Evolutionary conservation across 2,888 invertebrate genomes (phyloP).

Genomic region (Ganaspis brasiliensis): DNA sequence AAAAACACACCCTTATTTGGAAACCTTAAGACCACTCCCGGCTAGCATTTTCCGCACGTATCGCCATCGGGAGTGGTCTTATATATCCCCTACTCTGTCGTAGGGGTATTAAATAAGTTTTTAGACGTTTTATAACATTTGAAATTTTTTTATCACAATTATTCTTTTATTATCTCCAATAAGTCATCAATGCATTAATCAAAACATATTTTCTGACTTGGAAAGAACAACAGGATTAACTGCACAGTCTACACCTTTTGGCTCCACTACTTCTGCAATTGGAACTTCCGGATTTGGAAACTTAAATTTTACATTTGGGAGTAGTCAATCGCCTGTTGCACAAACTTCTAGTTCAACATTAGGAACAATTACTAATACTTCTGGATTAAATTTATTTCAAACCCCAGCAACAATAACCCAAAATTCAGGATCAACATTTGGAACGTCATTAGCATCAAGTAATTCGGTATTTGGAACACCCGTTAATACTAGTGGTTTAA

Average conservation of each 20-base stretch:
- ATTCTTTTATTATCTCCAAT: no score
- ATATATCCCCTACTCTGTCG: no score
- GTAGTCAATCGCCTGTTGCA: constrained; percentile 60
- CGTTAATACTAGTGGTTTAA: constrained; percentile 61
- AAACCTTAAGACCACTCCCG: no score
- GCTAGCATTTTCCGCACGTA: no score
- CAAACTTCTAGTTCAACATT: constrained; percentile 71
- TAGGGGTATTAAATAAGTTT: no score
- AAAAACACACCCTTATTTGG: no score
- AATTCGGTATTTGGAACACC: constrained; percentile 73
- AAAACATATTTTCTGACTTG: constrained; percentile 33
- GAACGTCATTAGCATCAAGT: constrained; percentile 65
- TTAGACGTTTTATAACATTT: no score
- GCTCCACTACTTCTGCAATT: constrained; percentile 64
- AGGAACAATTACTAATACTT: constrained; percentile 60
- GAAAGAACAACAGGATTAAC: constrained; percentile 61
- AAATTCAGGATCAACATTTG: constrained; percentile 72
- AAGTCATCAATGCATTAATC: not conserved
- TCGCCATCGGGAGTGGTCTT: no score
- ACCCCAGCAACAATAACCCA: constrained; percentile 67
- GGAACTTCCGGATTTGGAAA: constrained; percentile 46
- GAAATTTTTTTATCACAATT: no score
- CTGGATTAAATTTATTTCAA: constrained; percentile 65
- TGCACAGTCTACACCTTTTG: constrained; percentile 59
- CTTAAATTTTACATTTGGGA: constrained; percentile 70